Evolutionary conservation across 2,113 vertebrate genomes (phyloP).

Genomic region (Pomatorhinus ruficollis): DNA sequence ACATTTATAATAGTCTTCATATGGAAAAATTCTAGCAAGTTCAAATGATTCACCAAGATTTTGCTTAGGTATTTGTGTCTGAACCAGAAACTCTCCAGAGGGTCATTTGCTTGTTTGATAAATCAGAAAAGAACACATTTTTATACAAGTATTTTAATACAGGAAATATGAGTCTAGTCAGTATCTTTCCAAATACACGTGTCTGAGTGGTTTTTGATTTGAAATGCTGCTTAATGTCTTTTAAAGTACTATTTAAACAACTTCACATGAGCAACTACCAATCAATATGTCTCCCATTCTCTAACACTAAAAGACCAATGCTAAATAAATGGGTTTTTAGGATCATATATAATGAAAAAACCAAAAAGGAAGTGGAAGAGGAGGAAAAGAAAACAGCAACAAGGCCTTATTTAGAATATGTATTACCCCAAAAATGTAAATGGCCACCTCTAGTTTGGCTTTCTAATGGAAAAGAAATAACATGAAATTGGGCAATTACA

Average conservation of each 20-base stretch:
- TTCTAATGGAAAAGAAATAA: conserved; percentile 15
- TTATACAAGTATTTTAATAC: conserved; percentile 68
- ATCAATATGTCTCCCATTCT: conserved; percentile 23
- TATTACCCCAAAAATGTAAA: neutral
- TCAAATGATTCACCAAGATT: conserved; percentile 61
- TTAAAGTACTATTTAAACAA: conserved; percentile 66
- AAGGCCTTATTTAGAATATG: neutral
- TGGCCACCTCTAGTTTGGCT: neutral
- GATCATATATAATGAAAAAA: neutral
- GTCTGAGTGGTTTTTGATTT: conserved; percentile 58
- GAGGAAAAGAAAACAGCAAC: neutral
- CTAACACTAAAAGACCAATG: neutral
- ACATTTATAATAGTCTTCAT: conserved; percentile 44
- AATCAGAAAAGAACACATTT: conserved; percentile 65
- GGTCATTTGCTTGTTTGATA: conserved; percentile 70
- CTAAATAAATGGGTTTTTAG: conserved; percentile 35
- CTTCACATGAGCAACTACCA: conserved; percentile 27
- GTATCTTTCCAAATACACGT: conserved; percentile 65
- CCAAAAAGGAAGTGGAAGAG: neutral
- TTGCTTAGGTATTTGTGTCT: conserved; percentile 61
- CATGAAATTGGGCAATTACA: conserved; percentile 26
- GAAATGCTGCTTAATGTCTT: conserved; percentile 57
- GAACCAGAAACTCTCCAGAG: conserved; percentile 64
- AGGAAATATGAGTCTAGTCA: conserved; percentile 72
- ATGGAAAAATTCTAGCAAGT: conserved; percentile 48